Base-by-base conservation (phyloP, 2,888 invertebrate species). In the Petrolisthes manimaculis region DNA sequence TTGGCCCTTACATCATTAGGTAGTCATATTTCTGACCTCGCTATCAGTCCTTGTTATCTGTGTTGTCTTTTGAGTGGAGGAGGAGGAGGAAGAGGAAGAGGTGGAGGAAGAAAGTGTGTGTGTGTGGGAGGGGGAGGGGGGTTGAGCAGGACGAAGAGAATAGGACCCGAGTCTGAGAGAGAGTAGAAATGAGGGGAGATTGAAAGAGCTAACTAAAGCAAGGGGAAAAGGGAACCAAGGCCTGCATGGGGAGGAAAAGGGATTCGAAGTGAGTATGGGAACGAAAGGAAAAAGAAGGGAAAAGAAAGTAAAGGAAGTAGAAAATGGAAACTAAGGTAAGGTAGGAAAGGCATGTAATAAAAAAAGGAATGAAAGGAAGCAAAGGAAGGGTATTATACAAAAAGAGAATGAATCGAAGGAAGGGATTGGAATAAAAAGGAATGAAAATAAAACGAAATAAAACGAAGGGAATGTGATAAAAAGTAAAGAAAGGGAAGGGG, bases 111-210 rank as follows among this genome's bases (percentile, higher is more conserved):
- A 24, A 61, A 24, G 81, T 12, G 79, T n/a, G 14, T 54, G 56
- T 55, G 61, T 12, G 61, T 0, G 55, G 55, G 56, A 56, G 4
- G 79, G 56, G 14, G 79, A 24, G 12, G n/a, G 14, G 55, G 79
- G 55, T 55, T 74, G 71, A 21, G 71, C n/a, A 71, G 71, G 21
- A 71, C n/a, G 18, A 71, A 18, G 18, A 21, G 71, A 21, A 4
- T 18, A 14, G 71, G 71, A 21, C n/a, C n/a, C 78, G 78, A n/a
- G 78, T 54, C 78, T 77, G 75, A 51, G 24, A 53, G 54, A 54
- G 78, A 54, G n/a, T 18, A 54, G 14, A 14, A 54, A 54, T 78
- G 78, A 54, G 53, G 78, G 55, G 55, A 78, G 24, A 54, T n/a
- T 14, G 18, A 21, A 78, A 54, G 54, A 78, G 14, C 78, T 78